Evolutionary conservation across 2,888 invertebrate species (phyloP), one percentile per base, ranked within the genome.

Genomic region (Lapara coniferarum): DNA sequence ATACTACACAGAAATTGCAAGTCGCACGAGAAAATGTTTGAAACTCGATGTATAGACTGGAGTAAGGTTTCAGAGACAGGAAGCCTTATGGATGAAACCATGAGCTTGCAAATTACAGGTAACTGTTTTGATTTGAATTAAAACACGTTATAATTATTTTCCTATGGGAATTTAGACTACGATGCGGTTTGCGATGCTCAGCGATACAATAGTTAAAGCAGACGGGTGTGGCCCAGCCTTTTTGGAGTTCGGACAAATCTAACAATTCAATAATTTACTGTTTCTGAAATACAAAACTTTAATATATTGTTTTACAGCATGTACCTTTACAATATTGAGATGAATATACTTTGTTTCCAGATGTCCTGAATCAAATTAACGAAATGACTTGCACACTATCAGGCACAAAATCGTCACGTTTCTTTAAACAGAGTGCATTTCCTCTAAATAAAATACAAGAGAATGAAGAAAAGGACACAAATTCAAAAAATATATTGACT

Each of bases 31-130:
- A 66, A 68, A 19, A 16, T 66, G 12, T 30, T 66, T 14, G 19
- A 56, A 49, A 37, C 44, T 30, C 56, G 12, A 25, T 25, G 16
- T 44, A 25, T 16, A 1, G 68, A 66, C 10, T 52, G 58, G 49
- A 66, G 56, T 58, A 30, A 56, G 25, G 56, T 63, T 51, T 44
- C 68, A 2, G 68, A 68, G 44, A 82, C 76, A 69, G 84, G 78
- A n/a, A 83, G 77, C 68, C 69, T 85, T 6, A 79, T 89, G 72
- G 89, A 91, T 78, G 89, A 87, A 49, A 81, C 84, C 4, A 87
- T 84, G 14, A 89, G 86, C 75, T 80, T 93, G 68, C 92, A 93
- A 78, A 89, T 93, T 71, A 90, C 92, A 79, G 92, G 93, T 92
- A 79, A 69, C 1, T 2, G 25, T 25, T 25, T 25, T 25, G 25